These are phyloP conservation scores for Ciona savignyi DNA, from an alignment of 23 tunicate species.

Conservation along the genomic window DNA sequence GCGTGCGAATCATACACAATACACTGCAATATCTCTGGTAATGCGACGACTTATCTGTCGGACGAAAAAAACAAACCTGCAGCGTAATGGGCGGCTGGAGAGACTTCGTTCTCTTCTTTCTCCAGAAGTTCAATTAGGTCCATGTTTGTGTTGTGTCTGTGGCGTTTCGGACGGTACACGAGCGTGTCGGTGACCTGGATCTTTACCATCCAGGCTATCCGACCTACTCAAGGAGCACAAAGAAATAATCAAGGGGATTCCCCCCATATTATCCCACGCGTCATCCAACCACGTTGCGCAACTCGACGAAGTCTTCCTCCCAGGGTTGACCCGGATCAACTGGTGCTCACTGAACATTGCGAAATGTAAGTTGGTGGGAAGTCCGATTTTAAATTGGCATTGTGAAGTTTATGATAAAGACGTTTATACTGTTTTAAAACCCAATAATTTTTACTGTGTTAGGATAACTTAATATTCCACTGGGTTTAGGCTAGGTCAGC, in stretches of 20 bases:
- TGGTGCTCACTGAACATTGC: constrained; percentile 81
- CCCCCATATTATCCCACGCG: constrained; percentile 41
- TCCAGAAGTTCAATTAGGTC: no score
- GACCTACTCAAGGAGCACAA: constrained; percentile 50
- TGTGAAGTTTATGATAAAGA: not conserved
- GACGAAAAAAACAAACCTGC: no score
- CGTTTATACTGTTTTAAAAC: not conserved
- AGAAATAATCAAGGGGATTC: constrained; percentile 37
- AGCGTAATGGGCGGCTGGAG: no score
- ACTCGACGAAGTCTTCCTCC: constrained; percentile 65
- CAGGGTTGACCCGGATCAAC: constrained; percentile 63
- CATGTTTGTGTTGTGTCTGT: no score
- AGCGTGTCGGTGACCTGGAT: no score
- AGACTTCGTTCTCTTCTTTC: no score
- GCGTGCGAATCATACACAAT: no score
- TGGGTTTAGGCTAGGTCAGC: no score
- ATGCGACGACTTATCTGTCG: no score
- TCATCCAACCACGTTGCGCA: constrained; percentile 52
- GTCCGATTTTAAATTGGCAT: not conserved
- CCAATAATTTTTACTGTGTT: not conserved
- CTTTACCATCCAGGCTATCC: constrained; percentile 11
- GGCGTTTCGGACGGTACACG: no score
- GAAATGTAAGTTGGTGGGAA: constrained; percentile 43
- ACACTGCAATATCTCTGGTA: no score
- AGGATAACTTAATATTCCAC: no score